phyloP scores from a whole-genome alignment of 2,888 invertebrate genomes.

The Lagria hirta region DNA sequence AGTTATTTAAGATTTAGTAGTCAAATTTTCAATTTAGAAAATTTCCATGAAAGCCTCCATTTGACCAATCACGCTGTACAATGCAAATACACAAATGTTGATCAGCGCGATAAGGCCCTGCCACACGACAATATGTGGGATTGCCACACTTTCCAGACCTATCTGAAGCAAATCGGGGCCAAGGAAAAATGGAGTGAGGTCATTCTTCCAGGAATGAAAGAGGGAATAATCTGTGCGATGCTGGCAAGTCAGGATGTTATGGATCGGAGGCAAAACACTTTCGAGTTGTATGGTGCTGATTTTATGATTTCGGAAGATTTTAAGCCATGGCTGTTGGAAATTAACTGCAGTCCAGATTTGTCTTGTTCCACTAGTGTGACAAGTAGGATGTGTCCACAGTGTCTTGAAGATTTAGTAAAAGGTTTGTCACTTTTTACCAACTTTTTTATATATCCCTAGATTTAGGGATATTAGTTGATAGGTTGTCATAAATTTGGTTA shows the following conservation, averaged over 20 bases:
- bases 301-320: slow-evolving; percentile 90
- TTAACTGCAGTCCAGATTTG: slow-evolving; percentile 92
- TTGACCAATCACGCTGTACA: slow-evolving; percentile 93
- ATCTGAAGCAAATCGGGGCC: slow-evolving; percentile 69
- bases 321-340: slow-evolving; percentile 91
- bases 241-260: slow-evolving; percentile 84
- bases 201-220: slow-evolving; percentile 73
- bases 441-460: too few species aligned
- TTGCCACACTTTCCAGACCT: slow-evolving; percentile 72
- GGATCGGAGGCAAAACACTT: slow-evolving; percentile 80
- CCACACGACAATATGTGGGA: slow-evolving; percentile 97
- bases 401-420: slow-evolving; percentile 88
- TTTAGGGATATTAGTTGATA: too few species aligned
- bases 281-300: slow-evolving; percentile 93
- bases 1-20: slow-evolving; percentile 92
- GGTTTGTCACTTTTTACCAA: slow-evolving; percentile 57
- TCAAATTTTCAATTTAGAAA: slow-evolving; percentile 80
- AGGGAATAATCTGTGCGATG: slow-evolving; percentile 71
- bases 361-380: slow-evolving; percentile 90
- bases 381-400: slow-evolving; percentile 80
- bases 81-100: slow-evolving; percentile 74
- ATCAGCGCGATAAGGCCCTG: slow-evolving; percentile 71
- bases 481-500: too few species aligned
- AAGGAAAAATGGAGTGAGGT: slow-evolving; percentile 78
- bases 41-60: slow-evolving; percentile 91